Evolutionary conservation across 2,113 vertebrate genomes (phyloP).

Genomic region (Paradoxurus hermaphroditus): DNA sequence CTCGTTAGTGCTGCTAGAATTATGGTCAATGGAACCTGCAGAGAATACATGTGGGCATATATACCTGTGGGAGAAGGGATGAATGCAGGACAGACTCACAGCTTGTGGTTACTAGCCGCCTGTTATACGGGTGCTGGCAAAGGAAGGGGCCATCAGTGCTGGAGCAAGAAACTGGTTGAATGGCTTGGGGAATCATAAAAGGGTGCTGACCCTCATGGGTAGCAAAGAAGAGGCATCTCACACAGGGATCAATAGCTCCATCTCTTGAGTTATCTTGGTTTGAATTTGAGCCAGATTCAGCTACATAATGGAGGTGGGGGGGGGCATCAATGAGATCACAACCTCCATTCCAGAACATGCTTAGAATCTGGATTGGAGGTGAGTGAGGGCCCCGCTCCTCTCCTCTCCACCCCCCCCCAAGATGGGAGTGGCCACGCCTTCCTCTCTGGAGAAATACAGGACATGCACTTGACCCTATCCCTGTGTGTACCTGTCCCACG

Average conservation of each 20-base stretch:
- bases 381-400: too few relatives aligned
- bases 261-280: neutral
- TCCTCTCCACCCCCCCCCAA: too few relatives aligned
- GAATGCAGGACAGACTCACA: neutral
- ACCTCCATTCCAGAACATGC: neutral
- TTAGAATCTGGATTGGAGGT: neutral
- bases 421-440: neutral
- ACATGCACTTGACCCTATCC: too few relatives aligned
- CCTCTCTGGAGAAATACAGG: too few relatives aligned
- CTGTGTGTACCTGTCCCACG: neutral
- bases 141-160: fast-evolving
- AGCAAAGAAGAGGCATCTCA: neutral
- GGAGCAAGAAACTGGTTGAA: neutral
- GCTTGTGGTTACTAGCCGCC: neutral
- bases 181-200: neutral
- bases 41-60: neutral
- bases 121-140: too few relatives aligned
- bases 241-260: neutral
- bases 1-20: neutral
- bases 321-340: too few relatives aligned
- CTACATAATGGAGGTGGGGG: neutral
- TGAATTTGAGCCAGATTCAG: neutral
- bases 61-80: neutral
- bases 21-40: neutral
- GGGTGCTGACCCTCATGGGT: fast-evolving